A percentile compares a stretch with the other conserved stretches of the same genome.
Conservation (phyloP, 2,797 vertebrate species). For the Choloepus didactylus region DNA sequence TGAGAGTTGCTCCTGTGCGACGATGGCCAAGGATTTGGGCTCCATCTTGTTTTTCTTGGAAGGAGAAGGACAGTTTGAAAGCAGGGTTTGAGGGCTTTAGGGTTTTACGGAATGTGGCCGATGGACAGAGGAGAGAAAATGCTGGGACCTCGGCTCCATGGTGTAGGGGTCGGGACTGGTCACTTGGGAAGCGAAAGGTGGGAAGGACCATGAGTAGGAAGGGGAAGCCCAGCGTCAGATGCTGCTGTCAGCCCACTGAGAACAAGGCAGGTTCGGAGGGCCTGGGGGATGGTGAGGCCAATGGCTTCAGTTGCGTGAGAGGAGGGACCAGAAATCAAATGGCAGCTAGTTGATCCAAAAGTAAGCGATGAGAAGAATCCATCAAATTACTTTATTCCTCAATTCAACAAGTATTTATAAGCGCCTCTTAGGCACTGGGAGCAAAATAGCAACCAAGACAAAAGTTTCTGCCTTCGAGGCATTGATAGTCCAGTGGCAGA, state of each 20-base stretch:
- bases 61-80: neutral
- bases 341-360: neutral
- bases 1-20: neutral
- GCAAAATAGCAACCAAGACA: neutral
- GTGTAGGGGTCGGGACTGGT: neutral
- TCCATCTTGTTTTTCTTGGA: neutral
- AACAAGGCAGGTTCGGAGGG: fast-evolving
- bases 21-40: neutral
- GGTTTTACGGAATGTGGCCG: neutral
- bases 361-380: neutral
- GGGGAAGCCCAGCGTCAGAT: neutral
- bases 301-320: neutral
- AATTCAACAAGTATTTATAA: neutral
- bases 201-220: neutral
- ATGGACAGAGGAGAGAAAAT: neutral
- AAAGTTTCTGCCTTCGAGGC: neutral
- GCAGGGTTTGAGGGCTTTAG: neutral
- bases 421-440: neutral
- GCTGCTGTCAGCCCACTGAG: neutral
- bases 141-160: fast-evolving
- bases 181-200: neutral
- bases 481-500: neutral
- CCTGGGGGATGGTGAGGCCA: neutral
- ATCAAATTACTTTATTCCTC: neutral
- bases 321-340: neutral